phyloP scores from a whole-genome alignment of 1,140 invertebrate genomes.

The Thaumetopoea pityocampa region DNA sequence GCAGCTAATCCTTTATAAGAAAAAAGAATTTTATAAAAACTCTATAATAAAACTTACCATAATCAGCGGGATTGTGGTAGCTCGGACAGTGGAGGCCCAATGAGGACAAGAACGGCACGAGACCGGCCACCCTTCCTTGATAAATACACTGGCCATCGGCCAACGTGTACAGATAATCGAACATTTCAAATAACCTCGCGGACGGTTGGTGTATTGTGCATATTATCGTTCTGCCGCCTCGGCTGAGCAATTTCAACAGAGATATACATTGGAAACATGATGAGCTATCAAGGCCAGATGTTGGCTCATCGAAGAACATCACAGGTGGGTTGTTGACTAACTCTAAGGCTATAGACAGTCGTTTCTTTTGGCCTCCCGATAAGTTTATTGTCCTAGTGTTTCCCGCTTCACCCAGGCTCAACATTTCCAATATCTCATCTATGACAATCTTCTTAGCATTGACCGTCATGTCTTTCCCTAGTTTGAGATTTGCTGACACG shows the following conservation, averaged over 20 bases:
- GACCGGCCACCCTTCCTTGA: slow-evolving; percentile 85
- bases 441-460: slow-evolving; percentile 87
- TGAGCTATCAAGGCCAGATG: slow-evolving; percentile 95
- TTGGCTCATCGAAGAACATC: slow-evolving; percentile 98
- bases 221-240: slow-evolving; percentile 92
- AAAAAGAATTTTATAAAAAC: no score
- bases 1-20: no score
- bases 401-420: slow-evolving; percentile 83
- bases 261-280: slow-evolving; percentile 94
- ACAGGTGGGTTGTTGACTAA: slow-evolving; percentile 94
- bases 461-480: slow-evolving; percentile 86
- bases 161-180: slow-evolving; percentile 93
- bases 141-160: slow-evolving; percentile 95
- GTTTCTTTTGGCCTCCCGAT: slow-evolving; percentile 95
- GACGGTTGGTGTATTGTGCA: slow-evolving; percentile 98
- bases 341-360: slow-evolving; percentile 92
- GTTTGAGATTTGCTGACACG: slow-evolving; percentile 93
- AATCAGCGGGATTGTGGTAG: slow-evolving; percentile 98
- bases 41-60: slow-evolving; percentile 82
- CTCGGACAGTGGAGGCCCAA: slow-evolving; percentile 92
- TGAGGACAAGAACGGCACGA: slow-evolving; percentile 91
- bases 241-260: slow-evolving; percentile 85
- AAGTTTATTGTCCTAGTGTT: slow-evolving; percentile 88
- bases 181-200: slow-evolving; percentile 96
- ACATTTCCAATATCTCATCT: slow-evolving; percentile 89